A percentile compares a stretch with the other conserved stretches of the same genome.
These are phyloP conservation scores for Boleophthalmus pectinirostris DNA, from an alignment of 2,113 vertebrate species.

Conservation along the genomic window DNA sequence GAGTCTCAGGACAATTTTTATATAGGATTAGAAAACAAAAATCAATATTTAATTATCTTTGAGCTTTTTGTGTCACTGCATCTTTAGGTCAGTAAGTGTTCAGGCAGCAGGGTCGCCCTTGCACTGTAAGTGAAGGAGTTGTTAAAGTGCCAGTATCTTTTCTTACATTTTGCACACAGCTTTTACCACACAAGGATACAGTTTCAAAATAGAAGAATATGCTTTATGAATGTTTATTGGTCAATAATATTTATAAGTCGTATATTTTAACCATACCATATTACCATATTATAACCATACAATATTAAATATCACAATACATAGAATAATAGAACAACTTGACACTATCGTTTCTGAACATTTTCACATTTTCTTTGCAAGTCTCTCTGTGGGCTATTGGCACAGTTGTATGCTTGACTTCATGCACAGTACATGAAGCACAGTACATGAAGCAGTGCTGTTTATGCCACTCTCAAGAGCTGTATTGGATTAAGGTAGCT, in stretches of 20 bases:
- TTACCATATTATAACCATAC: too few relatives aligned
- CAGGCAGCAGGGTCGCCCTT: conserved; percentile 67
- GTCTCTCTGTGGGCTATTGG: conserved; percentile 6
- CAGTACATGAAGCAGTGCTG: conserved; percentile 68
- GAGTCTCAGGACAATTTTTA: conserved; percentile 99
- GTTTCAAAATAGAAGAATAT: conserved; percentile 26
- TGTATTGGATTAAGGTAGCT: conserved; percentile 71
- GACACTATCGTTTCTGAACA: background rate
- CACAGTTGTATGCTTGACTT: conserved; percentile 21
- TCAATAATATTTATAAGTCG: background rate
- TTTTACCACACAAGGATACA: conserved; percentile 78
- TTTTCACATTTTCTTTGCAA: background rate
- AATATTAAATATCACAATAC: background rate
- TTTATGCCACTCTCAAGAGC: conserved; percentile 60
- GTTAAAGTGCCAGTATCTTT: conserved; percentile 82
- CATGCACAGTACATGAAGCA: conserved; percentile 8
- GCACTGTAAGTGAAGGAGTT: conserved; percentile 84
- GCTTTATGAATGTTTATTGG: conserved; percentile 1
- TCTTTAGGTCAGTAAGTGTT: conserved; percentile 94
- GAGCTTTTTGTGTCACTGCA: conserved; percentile 99
- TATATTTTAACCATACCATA: too few relatives aligned
- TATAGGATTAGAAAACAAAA: conserved; percentile 99
- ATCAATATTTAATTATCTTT: conserved; percentile 99
- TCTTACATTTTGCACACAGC: conserved; percentile 58
- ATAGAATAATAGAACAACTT: background rate